Evolutionary conservation across 2,888 invertebrate species (phyloP).

Genomic region (Kryphioiulus occultus): DNA sequence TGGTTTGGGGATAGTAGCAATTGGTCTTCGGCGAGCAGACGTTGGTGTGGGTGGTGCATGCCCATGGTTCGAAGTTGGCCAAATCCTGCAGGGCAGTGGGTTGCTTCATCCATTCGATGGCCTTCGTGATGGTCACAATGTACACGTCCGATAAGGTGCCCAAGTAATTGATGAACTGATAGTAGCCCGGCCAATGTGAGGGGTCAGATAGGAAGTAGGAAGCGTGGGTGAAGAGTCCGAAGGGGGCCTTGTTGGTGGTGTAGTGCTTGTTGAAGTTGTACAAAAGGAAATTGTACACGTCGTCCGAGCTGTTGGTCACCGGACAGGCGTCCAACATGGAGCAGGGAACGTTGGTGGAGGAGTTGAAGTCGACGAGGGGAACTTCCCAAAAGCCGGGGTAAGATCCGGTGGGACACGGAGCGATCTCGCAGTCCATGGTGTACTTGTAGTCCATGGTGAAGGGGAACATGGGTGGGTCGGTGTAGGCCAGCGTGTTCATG

Average conservation of each 20-base stretch:
- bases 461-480: constrained; percentile 70
- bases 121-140: constrained; percentile 67
- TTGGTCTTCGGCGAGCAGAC: not conserved
- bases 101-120: constrained; percentile 69
- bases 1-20: constrained; percentile 34
- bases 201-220: constrained; percentile 67
- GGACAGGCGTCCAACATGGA: constrained; percentile 66
- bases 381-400: constrained; percentile 72
- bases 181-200: constrained; percentile 35
- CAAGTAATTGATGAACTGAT: constrained; percentile 46
- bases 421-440: constrained; percentile 67
- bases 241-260: constrained; percentile 70
- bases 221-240: constrained; percentile 73
- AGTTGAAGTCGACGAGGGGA: constrained; percentile 71
- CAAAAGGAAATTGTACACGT: constrained; percentile 68
- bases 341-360: constrained; percentile 65
- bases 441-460: constrained; percentile 72
- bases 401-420: constrained; percentile 69
- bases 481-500: constrained; percentile 67
- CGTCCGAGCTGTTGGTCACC: constrained; percentile 63
- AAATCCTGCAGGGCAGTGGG: constrained; percentile 65
- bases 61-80: constrained; percentile 58
- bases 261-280: constrained; percentile 73
- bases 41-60: constrained; percentile 51
- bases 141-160: constrained; percentile 59